Conservation (phyloP, 2,113 vertebrate genomes). For the Gymnarchus niloticus region DNA sequence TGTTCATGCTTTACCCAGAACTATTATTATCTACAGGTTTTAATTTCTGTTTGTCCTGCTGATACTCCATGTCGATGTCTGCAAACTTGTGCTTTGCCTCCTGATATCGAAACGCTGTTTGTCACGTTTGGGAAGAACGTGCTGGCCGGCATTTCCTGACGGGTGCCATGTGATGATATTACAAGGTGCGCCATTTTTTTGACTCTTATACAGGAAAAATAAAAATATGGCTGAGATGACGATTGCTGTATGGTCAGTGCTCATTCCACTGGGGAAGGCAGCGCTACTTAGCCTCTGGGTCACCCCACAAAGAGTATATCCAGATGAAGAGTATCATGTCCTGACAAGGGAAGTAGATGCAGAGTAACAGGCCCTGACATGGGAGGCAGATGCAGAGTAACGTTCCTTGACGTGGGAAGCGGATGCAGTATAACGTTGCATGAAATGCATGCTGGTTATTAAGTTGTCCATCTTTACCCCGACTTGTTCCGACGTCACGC, state of each 20-base stretch:
- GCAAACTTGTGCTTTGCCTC: neutral
- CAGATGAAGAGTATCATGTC: neutral
- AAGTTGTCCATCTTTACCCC: no score
- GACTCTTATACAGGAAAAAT: neutral
- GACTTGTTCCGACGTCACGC: no score
- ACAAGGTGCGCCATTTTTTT: neutral
- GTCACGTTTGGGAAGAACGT: neutral
- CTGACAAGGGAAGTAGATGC: neutral
- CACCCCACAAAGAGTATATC: neutral
- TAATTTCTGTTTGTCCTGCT: neutral
- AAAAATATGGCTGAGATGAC: neutral
- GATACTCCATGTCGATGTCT: neutral
- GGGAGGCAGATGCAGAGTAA: neutral
- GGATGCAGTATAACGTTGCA: neutral
- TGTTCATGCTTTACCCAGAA: constrained; percentile 52
- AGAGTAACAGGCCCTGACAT: neutral
- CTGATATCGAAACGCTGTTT: neutral
- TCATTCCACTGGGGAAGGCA: neutral
- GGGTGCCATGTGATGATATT: neutral
- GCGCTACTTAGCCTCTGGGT: neutral
- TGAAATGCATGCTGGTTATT: no score
- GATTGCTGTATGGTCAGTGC: neutral
- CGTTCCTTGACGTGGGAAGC: neutral
- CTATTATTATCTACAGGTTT: neutral
- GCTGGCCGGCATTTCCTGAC: neutral